Base-by-base conservation (phyloP, 37 sponge, comb jelly and placozoan genomes). In the Halisarca cf. caerulea region DNA sequence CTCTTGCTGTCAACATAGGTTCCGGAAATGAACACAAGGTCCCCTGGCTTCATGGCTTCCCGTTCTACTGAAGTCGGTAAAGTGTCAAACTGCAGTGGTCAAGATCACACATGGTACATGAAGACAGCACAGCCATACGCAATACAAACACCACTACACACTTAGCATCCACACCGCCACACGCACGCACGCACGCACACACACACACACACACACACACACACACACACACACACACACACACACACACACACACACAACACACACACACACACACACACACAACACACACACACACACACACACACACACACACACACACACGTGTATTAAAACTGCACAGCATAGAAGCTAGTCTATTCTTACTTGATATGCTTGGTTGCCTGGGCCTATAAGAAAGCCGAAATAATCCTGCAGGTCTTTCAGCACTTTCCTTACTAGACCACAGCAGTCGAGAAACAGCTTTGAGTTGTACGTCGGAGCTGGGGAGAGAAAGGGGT, bases 371-470 rank as follows among this genome's bases (percentile, higher is more conserved):
- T 94, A 94, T 6, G 95, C 91, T 69, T 94, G 95, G 43, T 94
- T 94, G 89, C 95, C 88, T 20, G 89, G 91, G 0, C 95, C 95
- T 30, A 94, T 79, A 35, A 30, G 47, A 47, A 94, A 94, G 4
- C 91, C 91, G 71, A 94, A 91, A 54, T 94, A 91, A 27, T 83
- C 81, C 41, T 82, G 51, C 69, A 94, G 70, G 47, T 94, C 95
- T 35, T 70, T 68, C 45, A 94, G 59, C 3, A 88, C 89, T 79
- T 80, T 60, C 18, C 95, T 51, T 51, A 94, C 89, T 27, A 94
- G 66, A 14, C 91, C 95, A 82, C 95, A 94, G 91, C 95, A 94
- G 86, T 94, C 95, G 37, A 94, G 89, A 61, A 86, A 94, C 71
- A 94, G 78, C 0, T 70, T 75, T 15, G 93, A 41, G 38, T 83